Conservation (phyloP, 2,113 vertebrate species). For the Loxodonta africana region DNA sequence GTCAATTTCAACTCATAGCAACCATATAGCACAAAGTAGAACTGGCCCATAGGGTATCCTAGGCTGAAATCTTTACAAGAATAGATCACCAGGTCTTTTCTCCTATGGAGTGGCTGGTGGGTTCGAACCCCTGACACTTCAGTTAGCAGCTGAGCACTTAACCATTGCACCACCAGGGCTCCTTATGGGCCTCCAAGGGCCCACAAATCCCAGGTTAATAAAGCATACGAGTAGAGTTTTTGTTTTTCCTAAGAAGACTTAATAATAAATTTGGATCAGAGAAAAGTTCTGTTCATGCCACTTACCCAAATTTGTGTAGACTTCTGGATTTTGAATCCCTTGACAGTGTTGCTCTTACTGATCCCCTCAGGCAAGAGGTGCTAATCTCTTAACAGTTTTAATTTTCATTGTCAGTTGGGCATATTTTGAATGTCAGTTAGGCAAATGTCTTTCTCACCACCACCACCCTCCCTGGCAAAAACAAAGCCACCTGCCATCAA, state of each 20-base stretch:
- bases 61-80: too few species aligned
- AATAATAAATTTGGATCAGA: neutral
- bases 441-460: neutral
- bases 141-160: neutral
- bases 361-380: neutral
- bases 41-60: too few species aligned
- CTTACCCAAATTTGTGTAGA: neutral
- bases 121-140: neutral
- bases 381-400: constrained; percentile 5
- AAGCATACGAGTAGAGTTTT: neutral
- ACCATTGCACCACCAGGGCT: neutral
- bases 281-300: neutral
- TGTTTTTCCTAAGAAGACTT: neutral
- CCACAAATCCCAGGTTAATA: neutral
- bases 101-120: too few species aligned
- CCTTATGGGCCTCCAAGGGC: neutral
- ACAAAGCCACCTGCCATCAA: neutral
- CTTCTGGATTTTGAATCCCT: neutral
- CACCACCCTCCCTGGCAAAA: neutral
- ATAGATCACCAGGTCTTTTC: too few species aligned
- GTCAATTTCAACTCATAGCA: too few species aligned
- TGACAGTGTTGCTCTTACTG: neutral
- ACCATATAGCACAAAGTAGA: too few species aligned
- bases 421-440: neutral
- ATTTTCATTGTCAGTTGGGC: neutral